These are phyloP conservation scores for Frieseomelitta varia DNA, from an alignment of 1,140 invertebrate genomes.

Conservation along the genomic window DNA sequence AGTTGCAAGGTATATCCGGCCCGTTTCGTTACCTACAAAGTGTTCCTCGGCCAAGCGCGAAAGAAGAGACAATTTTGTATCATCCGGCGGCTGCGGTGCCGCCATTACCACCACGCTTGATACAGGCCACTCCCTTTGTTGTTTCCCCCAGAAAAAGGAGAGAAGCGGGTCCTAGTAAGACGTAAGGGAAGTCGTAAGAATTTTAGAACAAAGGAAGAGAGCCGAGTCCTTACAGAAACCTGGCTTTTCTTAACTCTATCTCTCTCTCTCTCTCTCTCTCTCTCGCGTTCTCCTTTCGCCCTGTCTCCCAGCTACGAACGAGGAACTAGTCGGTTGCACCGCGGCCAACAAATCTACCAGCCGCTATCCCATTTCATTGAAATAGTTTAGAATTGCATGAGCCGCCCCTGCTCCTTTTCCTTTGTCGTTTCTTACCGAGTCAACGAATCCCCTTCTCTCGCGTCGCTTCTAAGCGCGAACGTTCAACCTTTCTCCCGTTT, in stretches of 20 bases:
- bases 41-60: slow-evolving; percentile 45
- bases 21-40: slow-evolving; percentile 58
- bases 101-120: slow-evolving; percentile 61
- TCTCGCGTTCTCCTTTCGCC: neutral
- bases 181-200: slow-evolving; percentile 69
- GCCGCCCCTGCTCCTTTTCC: slow-evolving; percentile 38
- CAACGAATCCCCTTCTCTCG: neutral
- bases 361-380: slow-evolving; percentile 74
- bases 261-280: neutral
- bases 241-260: slow-evolving; percentile 56
- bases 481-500: neutral
- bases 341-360: slow-evolving; percentile 66
- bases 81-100: slow-evolving; percentile 20
- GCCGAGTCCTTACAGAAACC: slow-evolving; percentile 36
- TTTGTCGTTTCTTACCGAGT: slow-evolving; percentile 45
- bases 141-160: slow-evolving; percentile 29
- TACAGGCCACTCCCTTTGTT: slow-evolving; percentile 70
- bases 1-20: slow-evolving; percentile 63
- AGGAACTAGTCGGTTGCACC: slow-evolving; percentile 30
- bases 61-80: slow-evolving; percentile 65
- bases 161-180: slow-evolving; percentile 59
- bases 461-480: neutral
- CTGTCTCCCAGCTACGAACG: slow-evolving; percentile 6
- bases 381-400: slow-evolving; percentile 78
- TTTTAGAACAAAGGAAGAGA: slow-evolving; percentile 73